Evolutionary conservation across 2,888 invertebrate genomes (phyloP).

Genomic region (Drosophila kokeensis): DNA sequence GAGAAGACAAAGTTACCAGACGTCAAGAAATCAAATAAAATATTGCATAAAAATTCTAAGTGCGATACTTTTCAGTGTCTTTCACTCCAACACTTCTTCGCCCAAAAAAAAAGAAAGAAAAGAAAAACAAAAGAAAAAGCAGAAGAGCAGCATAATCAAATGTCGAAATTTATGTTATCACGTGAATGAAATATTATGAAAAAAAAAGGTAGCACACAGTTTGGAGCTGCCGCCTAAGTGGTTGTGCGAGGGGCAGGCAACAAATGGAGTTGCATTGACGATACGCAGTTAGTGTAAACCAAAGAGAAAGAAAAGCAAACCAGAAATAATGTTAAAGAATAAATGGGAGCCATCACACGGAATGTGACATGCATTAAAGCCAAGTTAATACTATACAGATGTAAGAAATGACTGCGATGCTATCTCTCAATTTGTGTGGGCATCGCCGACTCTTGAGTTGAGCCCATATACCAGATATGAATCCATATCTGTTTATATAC

Average conservation of each 20-base stretch:
- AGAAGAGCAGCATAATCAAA: conserved; percentile 11
- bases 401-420: not conserved
- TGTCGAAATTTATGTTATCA: conserved; percentile 24
- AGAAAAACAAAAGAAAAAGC: not conserved
- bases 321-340: not conserved
- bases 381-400: not conserved
- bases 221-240: not conserved
- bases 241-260: not conserved
- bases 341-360: not conserved
- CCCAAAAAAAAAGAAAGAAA: not conserved
- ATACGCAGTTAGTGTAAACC: not conserved
- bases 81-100: not conserved
- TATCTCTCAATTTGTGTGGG: not conserved
- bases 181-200: conserved; percentile 7
- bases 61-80: conserved; percentile 13
- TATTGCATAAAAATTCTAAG: conserved; percentile 23
- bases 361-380: not conserved
- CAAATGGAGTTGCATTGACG: conserved; percentile 5
- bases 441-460: not conserved
- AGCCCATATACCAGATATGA: conserved; percentile 1
- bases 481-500: not conserved
- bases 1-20: conserved; percentile 21
- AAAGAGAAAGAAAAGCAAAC: not conserved
- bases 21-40: conserved; percentile 29
- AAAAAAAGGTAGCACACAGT: conserved; percentile 6